Evolutionary conservation across 2,797 vertebrate species (phyloP).

Genomic region (Gymnopithys bicolor): DNA sequence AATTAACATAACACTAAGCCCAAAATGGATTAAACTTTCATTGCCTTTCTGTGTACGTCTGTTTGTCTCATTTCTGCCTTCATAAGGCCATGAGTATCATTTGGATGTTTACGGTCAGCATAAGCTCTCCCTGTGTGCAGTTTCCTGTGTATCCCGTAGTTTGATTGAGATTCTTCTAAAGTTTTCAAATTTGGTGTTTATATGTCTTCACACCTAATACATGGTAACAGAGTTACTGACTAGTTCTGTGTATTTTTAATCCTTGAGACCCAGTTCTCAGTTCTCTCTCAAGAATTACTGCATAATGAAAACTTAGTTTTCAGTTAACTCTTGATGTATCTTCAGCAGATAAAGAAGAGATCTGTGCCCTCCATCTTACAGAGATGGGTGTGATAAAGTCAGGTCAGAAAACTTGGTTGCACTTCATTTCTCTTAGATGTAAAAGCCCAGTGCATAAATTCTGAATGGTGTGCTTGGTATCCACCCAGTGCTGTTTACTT

Average conservation of each 20-base stretch:
- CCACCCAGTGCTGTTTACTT: not conserved
- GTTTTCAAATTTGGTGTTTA: not conserved
- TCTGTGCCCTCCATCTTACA: not conserved
- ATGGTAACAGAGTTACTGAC: not conserved
- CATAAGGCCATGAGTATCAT: not conserved
- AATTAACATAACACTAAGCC: not conserved
- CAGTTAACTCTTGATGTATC: not conserved
- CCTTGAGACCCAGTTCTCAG: not conserved
- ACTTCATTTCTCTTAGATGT: not conserved
- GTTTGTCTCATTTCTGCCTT: not conserved
- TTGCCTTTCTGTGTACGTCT: not conserved
- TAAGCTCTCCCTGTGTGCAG: not conserved
- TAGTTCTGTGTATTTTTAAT: not conserved
- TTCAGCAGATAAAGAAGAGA: not conserved
- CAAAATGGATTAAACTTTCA: not conserved
- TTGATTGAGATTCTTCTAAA: rapidly evolving
- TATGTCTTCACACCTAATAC: not conserved
- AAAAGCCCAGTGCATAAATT: not conserved
- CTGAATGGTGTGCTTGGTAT: not conserved
- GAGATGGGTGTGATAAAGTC: not conserved
- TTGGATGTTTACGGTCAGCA: not conserved
- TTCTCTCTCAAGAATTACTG: not conserved
- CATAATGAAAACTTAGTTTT: not conserved
- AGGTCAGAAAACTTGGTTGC: not conserved
- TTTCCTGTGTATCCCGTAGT: not conserved